Evolutionary conservation across 2,113 vertebrate species (phyloP), one percentile per base, ranked within the genome.

Genomic region (Rhegmatorhina hoffmannsi): DNA sequence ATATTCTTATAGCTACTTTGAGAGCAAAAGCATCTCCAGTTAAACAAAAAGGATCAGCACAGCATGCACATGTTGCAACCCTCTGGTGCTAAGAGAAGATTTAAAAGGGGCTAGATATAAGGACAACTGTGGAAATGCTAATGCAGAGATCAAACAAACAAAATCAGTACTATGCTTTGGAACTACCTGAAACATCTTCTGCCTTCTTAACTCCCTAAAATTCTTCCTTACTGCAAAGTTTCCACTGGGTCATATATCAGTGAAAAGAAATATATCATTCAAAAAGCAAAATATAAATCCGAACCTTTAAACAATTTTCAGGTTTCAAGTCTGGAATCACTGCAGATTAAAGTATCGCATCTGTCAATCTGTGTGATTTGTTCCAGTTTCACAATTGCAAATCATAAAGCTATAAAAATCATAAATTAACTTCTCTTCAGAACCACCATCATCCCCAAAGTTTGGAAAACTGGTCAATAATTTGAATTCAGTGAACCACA

Each of bases 11-110:
- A 97, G 97, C 92, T 95, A 77, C 86, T 94, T 93, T 93, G 95
- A 96, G 89, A 82, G 78, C 85, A 94, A 84, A 94, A 94, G 91
- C 83, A 86, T 59, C 9, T 7, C 75, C 94, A 87, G 97, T 98
- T 98, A 98, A 98, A 97, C 97, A 97, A 95, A 88, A 97, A 96
- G 86, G 87, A 84, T 85, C 95, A 70, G 95, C 91, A 85, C 94
- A 97, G 95, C 87, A 31, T 17, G 89, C 13, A 49, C 14, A 58
- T 16, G 59, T 74, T 70, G 75, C 90, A 84, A 83, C 55, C 40
- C 26, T 85, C 49, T 52, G 46, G 78, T 4, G 6, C 69, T 63
- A 70, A 77, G 52, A 68, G 66, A 89, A 84, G 86, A 86, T 82
- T 93, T 83, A 50, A 89, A 90, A 91, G 59, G 16, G 52, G 55